Conservation (phyloP, 2,113 vertebrate genomes). For the Eclectus roratus region DNA sequence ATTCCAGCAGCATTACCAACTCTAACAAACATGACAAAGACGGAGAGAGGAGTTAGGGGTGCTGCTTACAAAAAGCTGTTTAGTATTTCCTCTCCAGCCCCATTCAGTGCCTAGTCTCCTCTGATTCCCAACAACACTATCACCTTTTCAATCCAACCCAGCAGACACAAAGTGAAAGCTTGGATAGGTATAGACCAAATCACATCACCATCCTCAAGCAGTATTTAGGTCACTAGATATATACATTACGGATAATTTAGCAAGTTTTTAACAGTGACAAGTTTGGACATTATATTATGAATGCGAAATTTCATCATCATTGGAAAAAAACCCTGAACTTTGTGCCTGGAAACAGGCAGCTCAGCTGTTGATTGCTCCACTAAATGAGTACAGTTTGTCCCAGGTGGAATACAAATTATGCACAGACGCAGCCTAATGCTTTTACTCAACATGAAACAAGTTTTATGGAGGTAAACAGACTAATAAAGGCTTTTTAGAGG, state of each 20-base stretch:
- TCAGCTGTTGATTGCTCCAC: neutral
- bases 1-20: slow-evolving; percentile 97
- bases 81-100: neutral
- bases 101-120: neutral
- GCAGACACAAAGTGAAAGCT: neutral
- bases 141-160: neutral
- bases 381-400: slow-evolving; percentile 13
- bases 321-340: neutral
- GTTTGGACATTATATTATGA: neutral
- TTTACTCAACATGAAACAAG: slow-evolving; percentile 22
- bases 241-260: neutral
- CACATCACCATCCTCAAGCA: neutral
- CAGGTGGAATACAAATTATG: slow-evolving; percentile 37
- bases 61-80: neutral
- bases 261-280: neutral
- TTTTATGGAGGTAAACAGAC: slow-evolving; percentile 37
- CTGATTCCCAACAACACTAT: neutral
- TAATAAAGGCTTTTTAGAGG: slow-evolving; percentile 6
- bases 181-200: neutral
- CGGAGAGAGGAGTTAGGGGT: neutral
- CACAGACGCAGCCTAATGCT: slow-evolving; percentile 40
- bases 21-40: slow-evolving; percentile 67
- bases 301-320: neutral
- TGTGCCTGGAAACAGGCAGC: neutral
- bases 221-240: neutral